Evolutionary conservation across 2,797 vertebrate species (phyloP).

Genomic region (Heterohyrax brucei): DNA sequence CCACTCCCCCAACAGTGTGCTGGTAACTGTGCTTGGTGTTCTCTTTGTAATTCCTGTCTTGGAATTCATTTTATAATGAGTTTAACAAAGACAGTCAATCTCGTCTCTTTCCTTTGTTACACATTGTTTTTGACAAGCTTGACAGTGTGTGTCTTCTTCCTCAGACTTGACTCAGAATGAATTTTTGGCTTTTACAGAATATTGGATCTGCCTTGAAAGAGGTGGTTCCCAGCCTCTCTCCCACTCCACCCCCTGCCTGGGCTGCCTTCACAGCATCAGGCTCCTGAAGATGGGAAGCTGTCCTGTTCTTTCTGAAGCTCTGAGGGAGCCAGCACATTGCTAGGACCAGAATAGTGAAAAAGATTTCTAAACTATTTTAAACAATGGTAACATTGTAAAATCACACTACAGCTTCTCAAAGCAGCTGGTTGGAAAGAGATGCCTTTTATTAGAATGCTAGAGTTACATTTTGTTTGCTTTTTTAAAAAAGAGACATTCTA

Average conservation of each 20-base stretch:
- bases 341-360: constrained; percentile 20
- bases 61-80: constrained; percentile 48
- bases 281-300: background rate
- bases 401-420: background rate
- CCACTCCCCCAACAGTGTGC: background rate
- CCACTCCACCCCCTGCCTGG: background rate
- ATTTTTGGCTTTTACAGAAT: constrained; percentile 70
- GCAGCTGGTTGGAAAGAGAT: constrained; percentile 54
- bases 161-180: constrained; percentile 65
- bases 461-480: constrained; percentile 37
- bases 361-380: constrained; percentile 47
- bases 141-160: constrained; percentile 33
- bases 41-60: constrained; percentile 18
- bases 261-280: background rate
- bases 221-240: background rate
- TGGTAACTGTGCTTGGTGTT: background rate
- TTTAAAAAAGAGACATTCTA: background rate
- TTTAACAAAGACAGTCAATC: constrained; percentile 29
- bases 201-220: constrained; percentile 53
- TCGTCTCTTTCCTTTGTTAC: constrained; percentile 46
- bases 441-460: constrained; percentile 29
- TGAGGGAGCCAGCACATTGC: background rate
- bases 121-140: constrained; percentile 58
- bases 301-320: constrained; percentile 54
- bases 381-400: constrained; percentile 38